Evolutionary conservation across 2,888 invertebrate genomes (phyloP).

Genomic region (Sussaba pulchella): DNA sequence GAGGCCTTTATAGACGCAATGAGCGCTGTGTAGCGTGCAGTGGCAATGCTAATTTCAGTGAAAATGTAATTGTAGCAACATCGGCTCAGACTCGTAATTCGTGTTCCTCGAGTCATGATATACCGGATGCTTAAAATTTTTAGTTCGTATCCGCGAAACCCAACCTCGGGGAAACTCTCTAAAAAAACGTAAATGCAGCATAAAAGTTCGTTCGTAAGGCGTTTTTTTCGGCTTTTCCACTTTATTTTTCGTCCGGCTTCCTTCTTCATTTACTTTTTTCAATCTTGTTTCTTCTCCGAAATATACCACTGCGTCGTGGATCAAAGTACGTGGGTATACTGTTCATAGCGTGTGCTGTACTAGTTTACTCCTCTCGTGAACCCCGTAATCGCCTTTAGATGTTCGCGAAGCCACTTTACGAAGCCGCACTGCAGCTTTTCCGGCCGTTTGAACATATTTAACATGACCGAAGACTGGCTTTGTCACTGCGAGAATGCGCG

Average conservation of each 20-base stretch:
- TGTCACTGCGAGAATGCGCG: background rate
- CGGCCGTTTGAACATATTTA: slow-evolving; percentile 37
- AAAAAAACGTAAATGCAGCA: background rate
- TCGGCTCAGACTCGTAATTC: background rate
- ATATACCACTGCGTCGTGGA: background rate
- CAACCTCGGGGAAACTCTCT: background rate
- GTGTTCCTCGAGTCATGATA: background rate
- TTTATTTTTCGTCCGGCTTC: background rate
- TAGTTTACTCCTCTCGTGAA: slow-evolving; percentile 36
- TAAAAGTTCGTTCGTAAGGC: background rate
- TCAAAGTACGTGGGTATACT: slow-evolving; percentile 5
- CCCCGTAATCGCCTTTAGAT: slow-evolving; percentile 50
- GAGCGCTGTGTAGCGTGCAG: background rate
- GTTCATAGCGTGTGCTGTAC: background rate
- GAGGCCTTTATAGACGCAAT: background rate
- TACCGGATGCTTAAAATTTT: slow-evolving; percentile 2
- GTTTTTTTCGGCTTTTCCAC: slow-evolving; percentile 7
- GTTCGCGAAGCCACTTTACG: slow-evolving; percentile 47
- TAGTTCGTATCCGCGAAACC: background rate
- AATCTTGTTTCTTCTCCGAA: background rate
- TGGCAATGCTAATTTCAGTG: background rate
- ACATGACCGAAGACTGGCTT: slow-evolving; percentile 12
- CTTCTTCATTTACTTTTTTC: background rate
- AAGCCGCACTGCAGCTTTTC: slow-evolving; percentile 35
- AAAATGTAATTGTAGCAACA: background rate